Evolutionary conservation across 35 echinoderm and acorn worm species (phyloP).

Genomic region (Heliocidaris tuberculata): DNA sequence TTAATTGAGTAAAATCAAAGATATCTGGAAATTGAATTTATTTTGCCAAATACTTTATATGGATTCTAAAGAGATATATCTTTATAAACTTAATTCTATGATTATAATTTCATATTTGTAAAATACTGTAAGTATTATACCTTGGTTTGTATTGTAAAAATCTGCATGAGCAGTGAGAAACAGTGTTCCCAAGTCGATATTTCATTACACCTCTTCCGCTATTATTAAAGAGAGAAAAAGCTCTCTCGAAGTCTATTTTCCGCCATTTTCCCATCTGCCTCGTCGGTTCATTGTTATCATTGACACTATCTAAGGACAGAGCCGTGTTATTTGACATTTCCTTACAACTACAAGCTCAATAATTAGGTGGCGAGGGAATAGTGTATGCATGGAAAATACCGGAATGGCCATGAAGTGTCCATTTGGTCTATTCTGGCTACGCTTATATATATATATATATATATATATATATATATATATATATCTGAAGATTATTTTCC

Average conservation of each 20-base stretch:
- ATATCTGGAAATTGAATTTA: too few species aligned
- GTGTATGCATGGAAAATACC: not conserved
- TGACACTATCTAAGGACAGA: conserved; percentile 2
- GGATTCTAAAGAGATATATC: too few species aligned
- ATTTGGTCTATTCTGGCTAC: not conserved
- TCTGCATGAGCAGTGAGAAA: not conserved
- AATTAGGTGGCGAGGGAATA: not conserved
- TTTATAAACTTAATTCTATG: too few species aligned
- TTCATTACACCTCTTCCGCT: not conserved
- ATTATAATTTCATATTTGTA: too few species aligned
- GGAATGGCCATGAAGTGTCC: not conserved
- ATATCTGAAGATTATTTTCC: not conserved
- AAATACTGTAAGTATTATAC: not conserved
- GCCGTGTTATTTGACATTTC: not conserved
- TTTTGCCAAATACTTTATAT: too few species aligned
- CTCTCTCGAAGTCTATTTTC: not conserved
- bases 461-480: not conserved
- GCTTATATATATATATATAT: not conserved
- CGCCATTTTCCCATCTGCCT: not conserved
- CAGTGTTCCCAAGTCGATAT: not conserved
- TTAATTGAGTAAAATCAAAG: too few species aligned
- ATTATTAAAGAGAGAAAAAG: not conserved
- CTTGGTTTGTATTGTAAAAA: not conserved
- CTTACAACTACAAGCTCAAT: not conserved
- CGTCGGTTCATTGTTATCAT: not conserved